Evolutionary conservation across 2,797 vertebrate species (phyloP), one percentile per base, ranked within the genome.

Genomic region (Sebastes steindachneri): DNA sequence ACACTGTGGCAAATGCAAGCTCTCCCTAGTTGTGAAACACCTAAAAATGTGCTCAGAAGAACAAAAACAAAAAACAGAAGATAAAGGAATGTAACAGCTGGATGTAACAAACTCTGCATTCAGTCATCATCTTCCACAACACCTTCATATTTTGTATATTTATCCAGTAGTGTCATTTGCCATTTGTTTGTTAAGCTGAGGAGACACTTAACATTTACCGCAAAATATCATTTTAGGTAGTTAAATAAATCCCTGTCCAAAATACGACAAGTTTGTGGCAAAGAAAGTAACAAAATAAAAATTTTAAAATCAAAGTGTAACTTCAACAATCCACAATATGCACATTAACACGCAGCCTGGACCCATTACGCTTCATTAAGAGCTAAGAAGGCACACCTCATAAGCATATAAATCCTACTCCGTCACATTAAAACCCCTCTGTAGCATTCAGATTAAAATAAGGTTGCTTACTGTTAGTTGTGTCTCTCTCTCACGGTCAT

Each of bases 311-410:
- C 4, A 71, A 72, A 4, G 4, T 62, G 64, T 14, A 77, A 66
- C n/a, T 68, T 79, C 1, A 68, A 65, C 66, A 77, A 71, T 63
- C 28, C 23, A 81, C n/a, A 28, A 48, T 23, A 25, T 17, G 0
- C 41, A 72, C 35, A 79, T 0, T 25, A 53, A 71, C 41, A 79
- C n/a, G 9, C 41, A 79, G 25, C 33, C 54, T 58, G 57, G 31
- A 85, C 0, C 45, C 35, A n/a, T 51, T 54, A 41, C 1, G 82
- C 57, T 48, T 76, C 14, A 77, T 65, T 26, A 21, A 68, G 45
- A 79, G 59, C 9, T 41, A 79, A 85, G 58, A 91, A 92, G 92
- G 90, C 92, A 93, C 92, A 80, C 68, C 33, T 85, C 19, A 64
- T 71, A 77, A 75, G 37, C 25, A 77, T 64, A 33, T 11, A 84